Percentiles rank a stretch among this genome's conserved stretches.
phyloP scores from a whole-genome alignment of 1,140 invertebrate species.

The Aphidius ervi region DNA sequence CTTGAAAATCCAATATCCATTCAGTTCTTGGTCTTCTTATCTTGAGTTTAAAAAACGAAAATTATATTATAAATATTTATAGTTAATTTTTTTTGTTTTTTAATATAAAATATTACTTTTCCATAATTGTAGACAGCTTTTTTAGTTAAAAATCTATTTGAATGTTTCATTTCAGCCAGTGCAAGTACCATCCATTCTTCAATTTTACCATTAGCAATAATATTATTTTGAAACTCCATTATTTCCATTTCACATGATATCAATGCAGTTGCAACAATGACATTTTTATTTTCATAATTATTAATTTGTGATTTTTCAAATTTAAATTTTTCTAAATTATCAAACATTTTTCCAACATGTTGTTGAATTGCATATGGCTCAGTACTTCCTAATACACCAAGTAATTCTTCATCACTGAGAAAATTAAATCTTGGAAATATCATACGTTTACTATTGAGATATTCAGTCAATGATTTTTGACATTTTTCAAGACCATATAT shows the following conservation, averaged over 20 bases:
- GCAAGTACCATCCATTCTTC: constrained; percentile 89
- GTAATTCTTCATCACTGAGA: constrained; percentile 86
- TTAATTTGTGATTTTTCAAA: constrained; percentile 47
- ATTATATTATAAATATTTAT: constrained; percentile 46
- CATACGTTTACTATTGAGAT: constrained; percentile 80
- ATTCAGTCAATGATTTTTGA: constrained; percentile 87
- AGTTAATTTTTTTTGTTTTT: constrained; percentile 68
- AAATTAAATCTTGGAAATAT: constrained; percentile 89
- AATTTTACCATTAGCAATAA: constrained; percentile 62
- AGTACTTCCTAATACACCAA: constrained; percentile 83
- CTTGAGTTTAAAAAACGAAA: too few species aligned
- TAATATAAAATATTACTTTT: constrained; percentile 50
- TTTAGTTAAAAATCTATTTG: constrained; percentile 82
- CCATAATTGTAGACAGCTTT: constrained; percentile 83
- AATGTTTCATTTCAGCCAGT: constrained; percentile 75
- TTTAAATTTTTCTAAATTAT: constrained; percentile 75
- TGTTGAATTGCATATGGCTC: constrained; percentile 78
- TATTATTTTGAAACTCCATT: constrained; percentile 71
- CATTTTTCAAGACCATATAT: constrained; percentile 75
- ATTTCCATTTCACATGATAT: constrained; percentile 81
- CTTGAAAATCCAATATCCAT: constrained; percentile 85
- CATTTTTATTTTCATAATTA: constrained; percentile 57
- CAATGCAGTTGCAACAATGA: constrained; percentile 69
- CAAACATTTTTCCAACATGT: constrained; percentile 93
- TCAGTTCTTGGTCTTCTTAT: constrained; percentile 57